Evolutionary conservation across 2,888 invertebrate species (phyloP), one percentile per base, ranked within the genome.

Genomic region (Mantis religiosa): DNA sequence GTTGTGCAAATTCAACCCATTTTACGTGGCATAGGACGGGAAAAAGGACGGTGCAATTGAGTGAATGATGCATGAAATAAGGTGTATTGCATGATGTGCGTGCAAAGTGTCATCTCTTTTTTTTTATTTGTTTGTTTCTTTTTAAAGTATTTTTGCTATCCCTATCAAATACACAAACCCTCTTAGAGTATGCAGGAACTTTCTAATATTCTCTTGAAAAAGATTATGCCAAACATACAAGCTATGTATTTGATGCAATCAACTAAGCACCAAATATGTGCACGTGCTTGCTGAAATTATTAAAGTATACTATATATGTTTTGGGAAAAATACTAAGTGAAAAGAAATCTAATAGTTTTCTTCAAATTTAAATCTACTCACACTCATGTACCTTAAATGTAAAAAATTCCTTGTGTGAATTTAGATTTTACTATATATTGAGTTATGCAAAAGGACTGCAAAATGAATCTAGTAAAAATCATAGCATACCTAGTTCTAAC

Each of bases 21-120:
- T 20, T 85, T 85, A 85, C 41, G 85, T 85, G 28, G 71, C 87
- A 41, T 47, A 89, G 89, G 89, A 89, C 89, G 89, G 89, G 89
- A 81, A 54, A 84, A 28, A 84, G 89, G 89, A 89, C 89, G 89
- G 89, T 89, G 89, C 89, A 89, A 28, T 84, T 82, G 85, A 27
- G 47, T 82, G 84, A 84, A 54, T 88, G 71, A 83, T 30, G 88
- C 30, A 83, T 84, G 84, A 88, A 84, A 71, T 28, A 83, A 88
- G 84, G 83, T 30, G 47, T 20, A 84, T 71, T 88, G 83, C 47
- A 84, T 84, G 84, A 54, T 83, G 84, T 84, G 84, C 34, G 47
- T 88, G 83, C 88, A 30, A 20, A 34, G 25, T 83, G n/a, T n/a
- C 28, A 15, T 83, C 9, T 41, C 71, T 7, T 41, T 41, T 41